A percentile compares a stretch with the other conserved stretches of the same genome.
Evolutionary conservation across 2,888 invertebrate species (phyloP).

Genomic region (Crematogaster levior): DNA sequence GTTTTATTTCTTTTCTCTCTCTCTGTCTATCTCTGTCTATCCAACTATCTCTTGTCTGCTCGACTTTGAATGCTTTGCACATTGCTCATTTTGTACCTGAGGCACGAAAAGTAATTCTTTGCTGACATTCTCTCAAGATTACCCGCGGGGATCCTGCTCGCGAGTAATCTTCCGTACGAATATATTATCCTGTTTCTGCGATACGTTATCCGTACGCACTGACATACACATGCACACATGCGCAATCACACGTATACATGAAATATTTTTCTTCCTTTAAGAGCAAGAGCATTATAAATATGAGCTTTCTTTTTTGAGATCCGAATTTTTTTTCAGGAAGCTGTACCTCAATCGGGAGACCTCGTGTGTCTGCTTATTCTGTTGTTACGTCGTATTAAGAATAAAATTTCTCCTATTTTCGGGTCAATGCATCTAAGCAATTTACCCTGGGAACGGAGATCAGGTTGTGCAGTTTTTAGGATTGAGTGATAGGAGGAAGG

Average conservation of each 20-base stretch:
- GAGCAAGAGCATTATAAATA: neutral
- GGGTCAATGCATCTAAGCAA: too few relatives aligned
- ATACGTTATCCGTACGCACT: neutral
- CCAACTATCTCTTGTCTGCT: neutral
- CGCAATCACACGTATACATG: neutral
- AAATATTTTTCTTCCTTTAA: neutral
- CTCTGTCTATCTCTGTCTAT: neutral
- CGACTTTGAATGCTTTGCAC: neutral
- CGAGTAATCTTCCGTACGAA: conserved; percentile 18
- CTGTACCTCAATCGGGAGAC: neutral
- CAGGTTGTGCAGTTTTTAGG: too few relatives aligned
- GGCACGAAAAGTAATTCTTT: conserved; percentile 30
- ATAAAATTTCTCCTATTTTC: too few relatives aligned
- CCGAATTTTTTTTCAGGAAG: neutral
- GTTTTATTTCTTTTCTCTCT: neutral
- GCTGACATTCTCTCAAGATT: neutral
- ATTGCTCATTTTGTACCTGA: neutral
- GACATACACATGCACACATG: neutral
- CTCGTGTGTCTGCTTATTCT: neutral
- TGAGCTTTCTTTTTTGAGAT: neutral
- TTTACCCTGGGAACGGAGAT: too few relatives aligned
- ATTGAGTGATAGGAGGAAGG: too few relatives aligned
- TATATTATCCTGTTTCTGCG: neutral
- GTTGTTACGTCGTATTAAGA: too few relatives aligned
- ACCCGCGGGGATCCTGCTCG: neutral